A percentile compares a stretch with the other conserved stretches of the same genome.
Evolutionary conservation across 2,888 invertebrate species (phyloP).

Genomic region (Malachius bipustulatus): DNA sequence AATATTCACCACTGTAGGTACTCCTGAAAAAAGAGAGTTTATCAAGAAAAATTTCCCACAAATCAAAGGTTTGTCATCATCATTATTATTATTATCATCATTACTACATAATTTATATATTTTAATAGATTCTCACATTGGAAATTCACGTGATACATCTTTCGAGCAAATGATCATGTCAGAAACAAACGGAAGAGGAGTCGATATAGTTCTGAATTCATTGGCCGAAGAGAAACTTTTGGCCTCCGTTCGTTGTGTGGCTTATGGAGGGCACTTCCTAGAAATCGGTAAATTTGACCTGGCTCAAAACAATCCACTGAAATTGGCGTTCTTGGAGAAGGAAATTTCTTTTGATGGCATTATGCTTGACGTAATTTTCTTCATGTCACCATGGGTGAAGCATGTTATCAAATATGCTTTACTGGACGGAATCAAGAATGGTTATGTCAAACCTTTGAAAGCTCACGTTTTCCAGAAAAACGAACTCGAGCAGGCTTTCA

Average conservation of each 20-base stretch:
- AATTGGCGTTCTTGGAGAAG: slow-evolving; percentile 55
- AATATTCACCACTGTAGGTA: slow-evolving; percentile 61
- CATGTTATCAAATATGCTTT: slow-evolving; percentile 42
- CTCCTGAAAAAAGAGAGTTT: slow-evolving; percentile 49
- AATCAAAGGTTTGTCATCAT: slow-evolving; percentile 29
- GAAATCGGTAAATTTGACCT: slow-evolving; percentile 83
- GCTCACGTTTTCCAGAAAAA: slow-evolving; percentile 49
- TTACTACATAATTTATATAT: too few species aligned
- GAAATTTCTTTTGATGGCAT: slow-evolving; percentile 69
- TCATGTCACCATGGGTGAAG: slow-evolving; percentile 39
- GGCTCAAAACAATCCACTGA: slow-evolving; percentile 49
- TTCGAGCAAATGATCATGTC: slow-evolving; percentile 78
- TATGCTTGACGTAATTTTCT: slow-evolving; percentile 55
- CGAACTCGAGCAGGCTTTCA: slow-evolving; percentile 60
- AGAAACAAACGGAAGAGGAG: slow-evolving; percentile 75
- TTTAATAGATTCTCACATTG: slow-evolving; percentile 52
- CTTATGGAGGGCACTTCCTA: slow-evolving; percentile 54
- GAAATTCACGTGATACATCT: slow-evolving; percentile 67
- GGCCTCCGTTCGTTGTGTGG: slow-evolving; percentile 53
- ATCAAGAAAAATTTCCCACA: slow-evolving; percentile 43
- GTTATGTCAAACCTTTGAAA: slow-evolving; percentile 56
- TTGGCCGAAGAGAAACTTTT: slow-evolving; percentile 82
- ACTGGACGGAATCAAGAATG: slow-evolving; percentile 45
- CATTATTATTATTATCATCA: too few species aligned
- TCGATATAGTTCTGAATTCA: slow-evolving; percentile 85